Evolutionary conservation across 2,797 vertebrate genomes (phyloP).

Genomic region (Anabas testudineus): DNA sequence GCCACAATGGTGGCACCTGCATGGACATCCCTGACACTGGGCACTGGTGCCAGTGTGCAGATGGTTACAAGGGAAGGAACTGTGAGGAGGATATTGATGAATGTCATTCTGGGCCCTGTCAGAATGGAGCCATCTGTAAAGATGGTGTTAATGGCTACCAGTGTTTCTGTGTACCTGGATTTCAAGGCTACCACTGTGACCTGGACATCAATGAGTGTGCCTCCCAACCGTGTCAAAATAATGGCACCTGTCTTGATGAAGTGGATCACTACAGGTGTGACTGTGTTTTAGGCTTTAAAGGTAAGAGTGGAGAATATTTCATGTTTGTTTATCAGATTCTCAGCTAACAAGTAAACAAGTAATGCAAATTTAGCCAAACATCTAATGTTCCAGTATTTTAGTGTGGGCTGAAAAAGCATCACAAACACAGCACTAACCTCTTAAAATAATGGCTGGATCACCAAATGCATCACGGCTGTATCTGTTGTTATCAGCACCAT

Average conservation of each 20-base stretch:
- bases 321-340: background rate
- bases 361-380: too few species aligned
- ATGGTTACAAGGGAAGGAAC: slow-evolving; percentile 81
- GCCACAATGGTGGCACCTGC: slow-evolving; percentile 87
- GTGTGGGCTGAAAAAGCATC: too few species aligned
- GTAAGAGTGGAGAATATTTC: slow-evolving; percentile 71
- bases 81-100: slow-evolving; percentile 86
- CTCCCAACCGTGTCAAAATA: slow-evolving; percentile 91
- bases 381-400: background rate
- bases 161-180: slow-evolving; percentile 98
- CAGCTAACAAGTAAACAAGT: too few species aligned
- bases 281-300: slow-evolving; percentile 89
- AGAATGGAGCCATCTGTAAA: slow-evolving; percentile 93
- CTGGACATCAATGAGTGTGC: slow-evolving; percentile 98
- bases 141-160: slow-evolving; percentile 81
- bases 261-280: slow-evolving; percentile 90
- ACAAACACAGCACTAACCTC: too few species aligned
- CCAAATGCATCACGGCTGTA: too few species aligned
- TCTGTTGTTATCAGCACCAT: too few species aligned
- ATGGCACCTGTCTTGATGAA: slow-evolving; percentile 89
- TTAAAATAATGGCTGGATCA: too few species aligned
- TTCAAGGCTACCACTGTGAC: slow-evolving; percentile 94
- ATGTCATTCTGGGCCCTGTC: slow-evolving; percentile 89
- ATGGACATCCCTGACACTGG: slow-evolving; percentile 63
- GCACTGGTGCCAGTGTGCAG: slow-evolving; percentile 82